Evolutionary conservation across 2,797 vertebrate genomes (phyloP), one percentile per base, ranked within the genome.

Genomic region (Xiphorhynchus erythropygius): DNA sequence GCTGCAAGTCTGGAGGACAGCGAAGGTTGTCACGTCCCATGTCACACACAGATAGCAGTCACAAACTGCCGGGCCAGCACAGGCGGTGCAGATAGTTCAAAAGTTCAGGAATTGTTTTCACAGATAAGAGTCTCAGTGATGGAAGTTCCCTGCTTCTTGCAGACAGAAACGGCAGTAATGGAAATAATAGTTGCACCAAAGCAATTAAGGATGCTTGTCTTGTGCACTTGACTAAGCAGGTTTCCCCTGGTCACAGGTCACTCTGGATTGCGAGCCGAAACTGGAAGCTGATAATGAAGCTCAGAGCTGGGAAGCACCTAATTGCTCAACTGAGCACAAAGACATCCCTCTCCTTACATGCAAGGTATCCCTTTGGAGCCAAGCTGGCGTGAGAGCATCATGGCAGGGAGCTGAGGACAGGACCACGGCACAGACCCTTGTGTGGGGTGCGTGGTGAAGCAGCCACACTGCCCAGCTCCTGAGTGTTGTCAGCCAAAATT

Each of bases 131-230:
- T 35, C 62, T 87, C 4, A 0, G 71, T n/a, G 75, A 87, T 90
- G 78, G 94, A 94, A 89, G 75, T 17, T 87, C 62, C 53, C 33
- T 19, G 30, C 56, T 89, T 84, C 73, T 74, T n/a, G 49, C 68
- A 46, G 30, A 44, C 80, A 50, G 39, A 89, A 77, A 75, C 0
- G 18, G 82, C n/a, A 30, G 71, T 62, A 81, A 83, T 18, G 81
- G 92, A 93, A 94, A 83, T 55, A 90, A 87, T 77, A 59, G 17
- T 16, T 41, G 62, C 73, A 59, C 42, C 65, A 56, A 50, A 75
- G 89, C 87, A 83, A 96, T 97, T 95, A 95, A 41, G 67, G 92
- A 92, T 82, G 70, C 77, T 89, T 65, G 87, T 75, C 90, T 78
- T n/a, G 69, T 68, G 76, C 78, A 77, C 76, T 75, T 85, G 84